Evolutionary conservation across 2,113 vertebrate genomes (phyloP).

Genomic region (Potamarius usumacintae): DNA sequence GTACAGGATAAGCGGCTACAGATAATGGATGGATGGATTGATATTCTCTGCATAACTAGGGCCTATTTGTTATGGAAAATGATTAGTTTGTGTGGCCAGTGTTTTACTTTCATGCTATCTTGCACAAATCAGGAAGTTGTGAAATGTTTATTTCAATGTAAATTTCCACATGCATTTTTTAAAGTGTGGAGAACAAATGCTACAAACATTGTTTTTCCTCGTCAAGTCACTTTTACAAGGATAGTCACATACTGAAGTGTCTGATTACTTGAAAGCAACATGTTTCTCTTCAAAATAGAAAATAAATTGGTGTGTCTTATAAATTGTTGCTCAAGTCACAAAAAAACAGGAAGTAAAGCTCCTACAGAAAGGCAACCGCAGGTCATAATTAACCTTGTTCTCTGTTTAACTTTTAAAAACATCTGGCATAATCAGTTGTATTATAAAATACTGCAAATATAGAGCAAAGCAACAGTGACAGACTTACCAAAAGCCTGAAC

Average conservation of each 20-base stretch:
- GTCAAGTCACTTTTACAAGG: too few relatives aligned
- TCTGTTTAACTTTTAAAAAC: neutral
- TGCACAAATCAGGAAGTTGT: neutral
- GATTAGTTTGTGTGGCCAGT: neutral
- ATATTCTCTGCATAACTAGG: too few relatives aligned
- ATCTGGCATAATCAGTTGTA: too few relatives aligned
- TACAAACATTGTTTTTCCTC: neutral
- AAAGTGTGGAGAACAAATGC: neutral
- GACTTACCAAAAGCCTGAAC: too few relatives aligned
- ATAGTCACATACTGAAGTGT: neutral
- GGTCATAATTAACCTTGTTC: neutral
- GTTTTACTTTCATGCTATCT: neutral
- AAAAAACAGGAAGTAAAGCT: neutral
- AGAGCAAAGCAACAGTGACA: too few relatives aligned
- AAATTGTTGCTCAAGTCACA: neutral
- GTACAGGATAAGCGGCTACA: too few relatives aligned
- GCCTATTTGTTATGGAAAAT: too few relatives aligned
- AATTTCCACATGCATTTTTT: neutral
- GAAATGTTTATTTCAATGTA: neutral
- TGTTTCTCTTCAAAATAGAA: neutral
- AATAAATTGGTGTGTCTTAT: neutral
- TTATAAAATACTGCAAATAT: too few relatives aligned
- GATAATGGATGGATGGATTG: too few relatives aligned
- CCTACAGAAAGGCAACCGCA: neutral
- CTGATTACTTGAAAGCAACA: neutral